Conservation (phyloP, 1,140 invertebrate species). For the Armadillidium nasatum region DNA sequence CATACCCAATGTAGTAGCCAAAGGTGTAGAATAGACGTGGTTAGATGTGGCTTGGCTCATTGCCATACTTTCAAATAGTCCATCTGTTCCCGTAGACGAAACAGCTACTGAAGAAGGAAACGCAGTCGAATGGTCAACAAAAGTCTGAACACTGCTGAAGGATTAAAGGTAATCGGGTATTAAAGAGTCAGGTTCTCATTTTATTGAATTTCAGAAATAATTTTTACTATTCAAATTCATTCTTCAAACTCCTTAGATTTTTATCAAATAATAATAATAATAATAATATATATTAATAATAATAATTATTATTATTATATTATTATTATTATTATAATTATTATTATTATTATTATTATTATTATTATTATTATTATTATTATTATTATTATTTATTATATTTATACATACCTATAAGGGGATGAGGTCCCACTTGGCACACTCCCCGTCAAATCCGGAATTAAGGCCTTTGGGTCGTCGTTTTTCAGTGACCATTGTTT, state of each 20-base stretch:
- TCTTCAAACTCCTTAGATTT: not conserved
- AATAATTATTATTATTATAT: no score
- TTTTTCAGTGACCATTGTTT: slow-evolving; percentile 72
- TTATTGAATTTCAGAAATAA: not conserved
- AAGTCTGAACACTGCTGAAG: slow-evolving; percentile 53
- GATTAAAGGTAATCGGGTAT: not conserved
- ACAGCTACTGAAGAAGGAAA: slow-evolving; percentile 58
- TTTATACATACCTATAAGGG: slow-evolving; percentile 30
- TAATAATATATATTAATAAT: no score
- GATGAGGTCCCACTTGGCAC: slow-evolving; percentile 49
- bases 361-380: no score
- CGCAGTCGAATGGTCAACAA: slow-evolving; percentile 52
- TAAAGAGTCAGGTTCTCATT: not conserved
- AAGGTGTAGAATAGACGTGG: slow-evolving; percentile 70
- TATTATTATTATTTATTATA: no score
- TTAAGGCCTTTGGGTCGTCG: slow-evolving; percentile 71
- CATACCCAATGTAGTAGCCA: slow-evolving; percentile 67
- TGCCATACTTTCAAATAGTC: slow-evolving; percentile 67
- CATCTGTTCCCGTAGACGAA: slow-evolving; percentile 53
- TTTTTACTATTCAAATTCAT: not conserved
- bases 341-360: no score
- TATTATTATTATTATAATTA: no score
- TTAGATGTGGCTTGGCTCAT: slow-evolving; percentile 65
- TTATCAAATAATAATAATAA: not conserved
- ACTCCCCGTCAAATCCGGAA: slow-evolving; percentile 68